Evolutionary conservation across 2,113 vertebrate genomes (phyloP), one percentile per base, ranked within the genome.

Genomic region (Pygoscelis antarcticus): DNA sequence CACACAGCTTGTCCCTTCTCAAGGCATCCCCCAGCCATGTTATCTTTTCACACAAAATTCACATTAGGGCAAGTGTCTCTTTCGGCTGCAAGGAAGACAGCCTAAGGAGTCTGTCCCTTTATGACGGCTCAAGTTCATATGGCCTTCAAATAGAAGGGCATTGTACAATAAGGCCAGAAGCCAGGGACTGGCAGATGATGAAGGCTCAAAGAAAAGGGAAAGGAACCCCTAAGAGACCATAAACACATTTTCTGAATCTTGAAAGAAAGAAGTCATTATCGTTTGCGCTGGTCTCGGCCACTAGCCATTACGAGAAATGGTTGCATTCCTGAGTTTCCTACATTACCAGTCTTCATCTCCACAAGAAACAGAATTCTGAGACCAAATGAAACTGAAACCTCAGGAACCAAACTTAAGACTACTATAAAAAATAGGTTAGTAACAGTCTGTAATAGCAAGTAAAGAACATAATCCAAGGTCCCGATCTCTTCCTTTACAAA

Each of bases 401-500:
- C 7, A 74, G 87, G 80, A 97, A 90, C 49, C 52, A 89, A 92
- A 83, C 68, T 75, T 87, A 91, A 96, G 83, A 86, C 40, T 84
- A 36, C 86, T 83, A 92, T 80, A 93, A 96, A 95, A 97, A 92
- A 80, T 11, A 95, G 49, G 82, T 82, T 87, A 81, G 79, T 78
- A 85, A 96, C 38, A 93, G 60, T 29, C 52, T 60, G 54, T 38
- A 78, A 87, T 0, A 80, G 65, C 87, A 95, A 96, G 79, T 54
- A 66, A 94, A 93, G 65, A 93, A 93, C 75, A 69, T 44, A 74
- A 89, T 42, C 78, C 80, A 86, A 95, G 85, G 92, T 96, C 90
- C 90, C 87, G 85, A 65, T 79, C 25, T 34, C 72, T 93, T 96
- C 92, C 82, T 87, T 92, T 88, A 93, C 62, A 70, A 96, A 97